Conservation (phyloP, 2,888 invertebrate species). For the Tromatobia lineatoria region DNA sequence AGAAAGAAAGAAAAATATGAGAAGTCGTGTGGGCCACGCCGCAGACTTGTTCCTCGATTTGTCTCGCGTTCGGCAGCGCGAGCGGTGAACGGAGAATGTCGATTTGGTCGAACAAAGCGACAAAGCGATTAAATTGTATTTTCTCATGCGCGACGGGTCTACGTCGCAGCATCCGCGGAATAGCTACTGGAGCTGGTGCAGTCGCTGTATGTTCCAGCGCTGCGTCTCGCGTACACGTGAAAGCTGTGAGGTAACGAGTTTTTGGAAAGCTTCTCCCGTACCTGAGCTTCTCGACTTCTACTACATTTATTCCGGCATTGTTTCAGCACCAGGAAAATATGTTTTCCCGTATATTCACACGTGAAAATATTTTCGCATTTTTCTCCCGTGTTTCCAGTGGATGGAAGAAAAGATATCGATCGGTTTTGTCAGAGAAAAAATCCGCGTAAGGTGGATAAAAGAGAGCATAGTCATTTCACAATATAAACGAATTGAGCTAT, state of each 20-base stretch:
- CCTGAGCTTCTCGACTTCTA: slow-evolving; percentile 15
- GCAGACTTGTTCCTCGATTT: background rate
- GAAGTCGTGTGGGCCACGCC: background rate
- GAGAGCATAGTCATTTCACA: background rate
- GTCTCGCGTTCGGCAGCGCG: slow-evolving; percentile 21
- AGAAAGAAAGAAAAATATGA: no score
- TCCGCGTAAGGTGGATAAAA: background rate
- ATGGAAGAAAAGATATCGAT: background rate
- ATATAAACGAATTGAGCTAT: no score
- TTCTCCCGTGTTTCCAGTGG: background rate
- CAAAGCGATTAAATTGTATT: slow-evolving; percentile 61
- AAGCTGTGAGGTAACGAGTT: slow-evolving; percentile 52
- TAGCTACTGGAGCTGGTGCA: background rate
- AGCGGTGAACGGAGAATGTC: slow-evolving; percentile 39
- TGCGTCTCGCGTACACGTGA: slow-evolving; percentile 28
- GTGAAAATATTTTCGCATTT: slow-evolving; percentile 27
- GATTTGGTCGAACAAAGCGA: slow-evolving; percentile 59
- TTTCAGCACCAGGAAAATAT: slow-evolving; percentile 15
- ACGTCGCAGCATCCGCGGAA: slow-evolving; percentile 22
- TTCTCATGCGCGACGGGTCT: slow-evolving; percentile 34
- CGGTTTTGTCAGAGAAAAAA: background rate
- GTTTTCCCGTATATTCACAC: slow-evolving; percentile 7
- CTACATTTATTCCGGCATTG: slow-evolving; percentile 37
- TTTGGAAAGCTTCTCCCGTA: slow-evolving; percentile 12
- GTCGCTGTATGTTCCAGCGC: slow-evolving; percentile 9